Base-by-base conservation (phyloP, 2,888 invertebrate genomes). In the Odiellus spinosus region DNA sequence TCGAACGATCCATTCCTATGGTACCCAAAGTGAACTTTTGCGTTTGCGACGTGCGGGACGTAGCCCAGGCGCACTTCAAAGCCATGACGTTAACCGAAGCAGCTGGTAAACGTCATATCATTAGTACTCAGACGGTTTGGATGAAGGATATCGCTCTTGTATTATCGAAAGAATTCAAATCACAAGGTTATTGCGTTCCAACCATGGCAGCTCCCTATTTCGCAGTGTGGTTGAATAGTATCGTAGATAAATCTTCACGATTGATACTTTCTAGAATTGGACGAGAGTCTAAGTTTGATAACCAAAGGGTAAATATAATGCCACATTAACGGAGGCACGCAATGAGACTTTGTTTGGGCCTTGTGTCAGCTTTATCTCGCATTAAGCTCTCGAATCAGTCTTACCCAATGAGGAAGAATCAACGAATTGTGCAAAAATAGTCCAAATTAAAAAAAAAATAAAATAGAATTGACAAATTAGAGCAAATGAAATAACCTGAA, bases 21-120 rank as follows among this genome's bases (percentile, higher is more conserved):
- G 55, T 66, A 15, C 64, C 70, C 4, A 64, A 66, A 47, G 59
- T 71, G 34, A 64, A 63, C 54, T 62, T 71, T 53, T 61, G 65
- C 10, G 53, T 69, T 32, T 67, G 68, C 48, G 73, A 73, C 58
- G 72, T 73, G 2, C 59, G 72, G 39, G 72, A 73, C 58, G 72
- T 72, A 2, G 71, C 71, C 6, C 51, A 57, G 38, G 70, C 69
- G 2, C 71, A 72, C 58, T 59, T 71, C 45, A 64, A 67, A 57
- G 71, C 70, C 40, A 67, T 72, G 65, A 63, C 63, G 3, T 50
- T 61, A 33, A 60, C 64, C 5, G 66, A 67, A 50, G 67, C 69
- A 33, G 67, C 65, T 51, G 68, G 68, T 59, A 53, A 59, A 38
- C 61, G 71, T 33, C 68, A 69, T 54, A 60, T 71, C 40, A 56